Conservation (phyloP, 1,140 invertebrate species). For the Hyles vespertilio region DNA sequence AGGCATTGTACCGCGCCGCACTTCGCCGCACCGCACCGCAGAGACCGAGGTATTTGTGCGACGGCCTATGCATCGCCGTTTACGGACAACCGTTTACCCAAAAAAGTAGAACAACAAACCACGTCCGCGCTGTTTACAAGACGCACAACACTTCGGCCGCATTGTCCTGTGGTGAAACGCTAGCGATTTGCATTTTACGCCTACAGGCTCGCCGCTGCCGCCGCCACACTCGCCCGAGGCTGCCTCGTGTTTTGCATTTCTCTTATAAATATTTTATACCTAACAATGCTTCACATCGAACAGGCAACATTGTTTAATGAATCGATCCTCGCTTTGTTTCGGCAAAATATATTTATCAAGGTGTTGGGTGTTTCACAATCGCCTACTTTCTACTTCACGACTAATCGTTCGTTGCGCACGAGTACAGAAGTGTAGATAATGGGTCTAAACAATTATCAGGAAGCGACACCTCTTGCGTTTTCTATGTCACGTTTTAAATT, state of each 20-base stretch:
- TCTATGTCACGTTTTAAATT: slow-evolving; percentile 29
- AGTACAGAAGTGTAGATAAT: slow-evolving; percentile 25
- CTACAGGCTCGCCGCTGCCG: slow-evolving; percentile 40
- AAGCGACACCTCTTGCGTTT: slow-evolving; percentile 33
- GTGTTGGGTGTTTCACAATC: neutral
- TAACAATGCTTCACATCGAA: neutral
- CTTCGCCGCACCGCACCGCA: slow-evolving; percentile 2
- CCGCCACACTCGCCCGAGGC: slow-evolving; percentile 20
- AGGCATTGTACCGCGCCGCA: slow-evolving; percentile 49
- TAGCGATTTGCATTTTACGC: slow-evolving; percentile 67
- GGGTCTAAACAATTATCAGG: slow-evolving; percentile 35
- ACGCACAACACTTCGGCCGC: slow-evolving; percentile 59
- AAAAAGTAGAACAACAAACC: slow-evolving; percentile 72
- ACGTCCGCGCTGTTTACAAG: slow-evolving; percentile 63
- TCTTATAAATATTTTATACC: slow-evolving; percentile 5
- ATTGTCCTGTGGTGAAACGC: slow-evolving; percentile 69
- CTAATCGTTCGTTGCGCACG: slow-evolving; percentile 36
- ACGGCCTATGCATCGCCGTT: slow-evolving; percentile 61
- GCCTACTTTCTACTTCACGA: slow-evolving; percentile 34
- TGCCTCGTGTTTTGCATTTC: slow-evolving; percentile 40
- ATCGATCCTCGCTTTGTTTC: neutral
- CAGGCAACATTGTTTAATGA: neutral
- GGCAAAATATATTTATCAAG: too few species aligned
- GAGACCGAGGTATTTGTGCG: slow-evolving; percentile 50
- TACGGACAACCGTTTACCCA: slow-evolving; percentile 65